Percentiles rank a stretch among this genome's conserved stretches.
Conservation (phyloP, 2,113 vertebrate genomes). For the Bufo bufo region DNA sequence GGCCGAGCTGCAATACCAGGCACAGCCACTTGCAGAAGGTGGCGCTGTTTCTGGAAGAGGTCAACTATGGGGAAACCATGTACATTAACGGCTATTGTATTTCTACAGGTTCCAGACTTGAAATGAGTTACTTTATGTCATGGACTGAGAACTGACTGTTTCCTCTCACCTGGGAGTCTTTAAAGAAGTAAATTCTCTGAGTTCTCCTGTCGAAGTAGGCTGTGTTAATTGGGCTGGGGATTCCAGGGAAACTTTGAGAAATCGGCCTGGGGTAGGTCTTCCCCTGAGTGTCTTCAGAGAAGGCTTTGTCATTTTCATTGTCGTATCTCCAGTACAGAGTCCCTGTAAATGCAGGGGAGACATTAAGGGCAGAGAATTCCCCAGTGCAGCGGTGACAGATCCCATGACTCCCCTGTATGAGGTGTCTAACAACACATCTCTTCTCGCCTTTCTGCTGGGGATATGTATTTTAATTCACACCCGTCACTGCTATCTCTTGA, state of each 20-base stretch:
- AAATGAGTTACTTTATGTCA: background rate
- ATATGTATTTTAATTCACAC: background rate
- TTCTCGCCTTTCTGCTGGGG: background rate
- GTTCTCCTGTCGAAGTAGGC: constrained; percentile 80
- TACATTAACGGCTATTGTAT: too few relatives aligned
- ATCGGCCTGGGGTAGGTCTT: constrained; percentile 75
- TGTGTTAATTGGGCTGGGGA: constrained; percentile 79
- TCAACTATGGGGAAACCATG: too few relatives aligned
- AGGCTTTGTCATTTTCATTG: constrained; percentile 74
- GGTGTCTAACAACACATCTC: background rate
- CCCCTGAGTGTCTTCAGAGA: constrained; percentile 72
- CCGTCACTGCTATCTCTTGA: background rate
- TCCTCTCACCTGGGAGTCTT: constrained; percentile 58
- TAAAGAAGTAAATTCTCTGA: constrained; percentile 83
- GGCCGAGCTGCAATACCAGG: too few relatives aligned
- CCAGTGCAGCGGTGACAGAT: background rate
- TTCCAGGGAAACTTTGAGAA: constrained; percentile 80
- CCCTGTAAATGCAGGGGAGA: constrained; percentile 66
- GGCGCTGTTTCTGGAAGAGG: too few relatives aligned
- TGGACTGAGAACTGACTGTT: background rate
- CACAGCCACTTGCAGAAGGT: too few relatives aligned
- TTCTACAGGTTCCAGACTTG: too few relatives aligned
- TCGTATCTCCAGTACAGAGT: constrained; percentile 82
- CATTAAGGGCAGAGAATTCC: background rate
- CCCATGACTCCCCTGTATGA: background rate